phyloP scores from a whole-genome alignment of 2,888 invertebrate species.

The Callyntrura sp. region DNA sequence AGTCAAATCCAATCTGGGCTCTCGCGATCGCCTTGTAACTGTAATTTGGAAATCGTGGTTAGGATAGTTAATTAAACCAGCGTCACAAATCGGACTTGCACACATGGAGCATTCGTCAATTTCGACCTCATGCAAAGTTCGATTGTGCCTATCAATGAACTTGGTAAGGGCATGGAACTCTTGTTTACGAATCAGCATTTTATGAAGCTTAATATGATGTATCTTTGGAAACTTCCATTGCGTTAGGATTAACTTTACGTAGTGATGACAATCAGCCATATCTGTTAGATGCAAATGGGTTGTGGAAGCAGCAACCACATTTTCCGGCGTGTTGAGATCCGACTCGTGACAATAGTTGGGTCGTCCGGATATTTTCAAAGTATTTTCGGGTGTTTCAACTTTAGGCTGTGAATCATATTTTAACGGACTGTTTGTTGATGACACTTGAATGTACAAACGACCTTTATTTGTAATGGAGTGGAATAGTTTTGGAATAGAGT shows the following conservation, averaged over 20 bases:
- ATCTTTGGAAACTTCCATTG: constrained; percentile 55
- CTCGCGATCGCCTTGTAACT: constrained; percentile 44
- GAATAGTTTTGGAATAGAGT: not conserved
- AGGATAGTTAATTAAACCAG: constrained; percentile 61
- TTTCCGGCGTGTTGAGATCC: not conserved
- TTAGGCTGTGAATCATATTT: not conserved
- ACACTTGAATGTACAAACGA: constrained; percentile 12
- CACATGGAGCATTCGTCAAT: constrained; percentile 60
- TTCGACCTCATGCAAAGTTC: constrained; percentile 54
- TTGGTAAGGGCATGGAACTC: constrained; percentile 6
- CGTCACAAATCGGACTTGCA: constrained; percentile 59
- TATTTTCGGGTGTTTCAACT: not conserved
- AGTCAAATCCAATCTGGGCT: constrained; percentile 33
- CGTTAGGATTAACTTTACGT: constrained; percentile 32
- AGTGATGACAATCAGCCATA: constrained; percentile 40
- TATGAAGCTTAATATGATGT: constrained; percentile 48
- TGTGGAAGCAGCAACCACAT: not conserved
- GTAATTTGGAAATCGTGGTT: constrained; percentile 54
- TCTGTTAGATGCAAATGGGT: constrained; percentile 50
- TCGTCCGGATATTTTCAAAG: constrained; percentile 27
- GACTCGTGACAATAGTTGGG: constrained; percentile 16
- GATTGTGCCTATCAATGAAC: constrained; percentile 67
- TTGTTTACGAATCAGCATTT: constrained; percentile 19
- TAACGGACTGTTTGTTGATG: not conserved
- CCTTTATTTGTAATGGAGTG: not conserved